Conservation (phyloP, 2,888 invertebrate species). For the Xylota segnis region DNA sequence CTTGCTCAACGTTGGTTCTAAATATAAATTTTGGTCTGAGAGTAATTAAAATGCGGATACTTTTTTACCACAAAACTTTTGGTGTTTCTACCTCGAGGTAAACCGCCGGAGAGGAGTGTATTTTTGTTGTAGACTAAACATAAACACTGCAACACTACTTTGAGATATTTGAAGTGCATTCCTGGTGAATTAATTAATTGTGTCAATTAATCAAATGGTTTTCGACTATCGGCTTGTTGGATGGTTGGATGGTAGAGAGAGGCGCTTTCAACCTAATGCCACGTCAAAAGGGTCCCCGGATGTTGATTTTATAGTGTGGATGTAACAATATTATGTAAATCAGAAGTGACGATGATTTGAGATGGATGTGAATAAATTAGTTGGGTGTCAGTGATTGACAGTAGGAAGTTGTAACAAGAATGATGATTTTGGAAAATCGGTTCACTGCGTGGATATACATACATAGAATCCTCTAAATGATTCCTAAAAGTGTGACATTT, state of each 20-base stretch:
- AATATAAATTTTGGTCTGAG: slow-evolving; percentile 47
- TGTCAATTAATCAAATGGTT: slow-evolving; percentile 66
- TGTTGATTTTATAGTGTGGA: slow-evolving; percentile 14
- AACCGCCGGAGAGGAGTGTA: slow-evolving; percentile 30
- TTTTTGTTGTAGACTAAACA: slow-evolving; percentile 70
- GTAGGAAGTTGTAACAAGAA: background rate
- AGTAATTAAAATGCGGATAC: slow-evolving; percentile 58
- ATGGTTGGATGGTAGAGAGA: no score
- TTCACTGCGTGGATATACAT: no score
- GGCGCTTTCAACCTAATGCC: slow-evolving; percentile 7
- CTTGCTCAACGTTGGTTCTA: slow-evolving; percentile 37
- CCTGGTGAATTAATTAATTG: slow-evolving; percentile 66
- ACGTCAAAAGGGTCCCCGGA: slow-evolving; percentile 6
- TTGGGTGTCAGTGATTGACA: background rate
- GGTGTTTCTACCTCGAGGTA: slow-evolving; percentile 56
- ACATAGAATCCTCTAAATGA: no score
- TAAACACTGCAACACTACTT: slow-evolving; percentile 60
- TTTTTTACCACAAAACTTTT: slow-evolving; percentile 48
- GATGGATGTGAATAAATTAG: slow-evolving; percentile 13
- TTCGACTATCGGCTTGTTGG: slow-evolving; percentile 26
- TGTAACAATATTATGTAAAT: background rate
- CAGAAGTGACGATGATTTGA: background rate
- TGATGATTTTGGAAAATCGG: no score
- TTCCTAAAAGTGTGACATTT: no score
- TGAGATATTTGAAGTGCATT: slow-evolving; percentile 56